Base-by-base conservation (phyloP, 2,888 invertebrate genomes). In the Tortrix viridana region DNA sequence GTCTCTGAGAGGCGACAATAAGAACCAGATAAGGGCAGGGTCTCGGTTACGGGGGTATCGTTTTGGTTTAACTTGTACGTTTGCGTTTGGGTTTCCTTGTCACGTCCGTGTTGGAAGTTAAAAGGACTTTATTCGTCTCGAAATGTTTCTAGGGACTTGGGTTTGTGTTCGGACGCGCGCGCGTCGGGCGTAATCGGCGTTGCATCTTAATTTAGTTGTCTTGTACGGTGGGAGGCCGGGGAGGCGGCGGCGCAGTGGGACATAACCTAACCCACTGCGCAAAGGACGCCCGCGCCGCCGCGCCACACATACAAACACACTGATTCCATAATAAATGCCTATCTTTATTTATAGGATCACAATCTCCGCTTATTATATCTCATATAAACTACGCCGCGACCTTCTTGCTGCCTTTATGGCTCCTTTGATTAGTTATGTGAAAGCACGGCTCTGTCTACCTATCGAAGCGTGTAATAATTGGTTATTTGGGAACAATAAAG, bases 121-220 rank as follows among this genome's bases (percentile, higher is more conserved):
- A 63, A 53, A 43, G 53, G 53, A 58, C 63, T 47, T 68, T 65
- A 63, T 66, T 66, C 67, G 68, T 65, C 61, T 68, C 49, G 59
- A 66, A 67, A 66, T 60, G 68, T 53, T 60, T 67, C 68, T 69
- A 76, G 74, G 67, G 85, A 83, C 82, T 86, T 64, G 73, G 62
- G 71, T 63, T 32, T 67, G 72, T 65, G 73, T 73, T 61, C 65
- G 73, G 71, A 72, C 75, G 77, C 78, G 82, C 81, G 80, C 76
- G 81, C 77, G 74, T 67, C 70, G 76, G 74, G 75, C 77, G 82
- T 88, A 89, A 90, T 91, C 90, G 86, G 88, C 75, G 89, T 86
- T 80, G 89, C 85, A 90, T 91, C 90, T 91, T 90, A 91, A 91
- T 91, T 90, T 89, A 90, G 89, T 89, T 90, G 87, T 90, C 89